These are phyloP conservation scores for Poeciliopsis infans DNA, from an alignment of 2,797 vertebrate genomes.

Conservation along the genomic window DNA sequence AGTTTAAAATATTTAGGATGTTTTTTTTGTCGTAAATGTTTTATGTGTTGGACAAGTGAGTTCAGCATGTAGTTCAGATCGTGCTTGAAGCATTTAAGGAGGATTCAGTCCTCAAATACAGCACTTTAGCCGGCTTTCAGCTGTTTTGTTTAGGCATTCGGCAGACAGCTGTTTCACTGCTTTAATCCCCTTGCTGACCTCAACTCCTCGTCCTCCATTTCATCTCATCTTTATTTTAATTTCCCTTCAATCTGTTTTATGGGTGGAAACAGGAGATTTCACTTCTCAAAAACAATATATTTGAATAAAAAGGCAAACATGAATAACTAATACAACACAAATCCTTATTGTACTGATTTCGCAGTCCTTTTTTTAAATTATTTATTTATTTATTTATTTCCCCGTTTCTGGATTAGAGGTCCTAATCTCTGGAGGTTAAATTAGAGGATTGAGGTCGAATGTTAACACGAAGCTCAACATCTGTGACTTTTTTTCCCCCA, in stretches of 20 bases:
- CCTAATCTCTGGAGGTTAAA: constrained; percentile 68
- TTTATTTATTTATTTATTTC: too few relatives aligned
- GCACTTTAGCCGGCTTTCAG: constrained; percentile 23
- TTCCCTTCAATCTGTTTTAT: constrained; percentile 50
- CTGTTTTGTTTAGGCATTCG: constrained; percentile 11
- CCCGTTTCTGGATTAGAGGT: constrained; percentile 57
- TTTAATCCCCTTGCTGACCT: constrained; percentile 64
- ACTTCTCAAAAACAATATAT: constrained; percentile 8
- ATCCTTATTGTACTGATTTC: neutral
- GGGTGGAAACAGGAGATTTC: constrained; percentile 22
- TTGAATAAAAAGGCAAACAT: constrained; percentile 29
- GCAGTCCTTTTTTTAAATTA: neutral
- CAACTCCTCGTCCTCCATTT: constrained; percentile 43
- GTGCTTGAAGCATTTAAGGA: constrained; percentile 36
- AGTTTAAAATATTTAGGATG: constrained; percentile 11
- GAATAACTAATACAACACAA: constrained; percentile 17
- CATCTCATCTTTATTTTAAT: constrained; percentile 51
- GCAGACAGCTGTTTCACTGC: constrained; percentile 57
- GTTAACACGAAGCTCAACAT: constrained; percentile 58
- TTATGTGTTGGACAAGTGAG: constrained; percentile 16
- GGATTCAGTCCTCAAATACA: constrained; percentile 51
- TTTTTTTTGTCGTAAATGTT: constrained; percentile 33
- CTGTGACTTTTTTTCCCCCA: constrained; percentile 39
- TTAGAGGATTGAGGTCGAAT: constrained; percentile 70
- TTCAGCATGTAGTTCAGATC: constrained; percentile 19